Percentiles rank a stretch among this genome's conserved stretches.
phyloP scores from a whole-genome alignment of 37 sponge, comb jelly and placozoan genomes.

The Geodia barretti region DNA sequence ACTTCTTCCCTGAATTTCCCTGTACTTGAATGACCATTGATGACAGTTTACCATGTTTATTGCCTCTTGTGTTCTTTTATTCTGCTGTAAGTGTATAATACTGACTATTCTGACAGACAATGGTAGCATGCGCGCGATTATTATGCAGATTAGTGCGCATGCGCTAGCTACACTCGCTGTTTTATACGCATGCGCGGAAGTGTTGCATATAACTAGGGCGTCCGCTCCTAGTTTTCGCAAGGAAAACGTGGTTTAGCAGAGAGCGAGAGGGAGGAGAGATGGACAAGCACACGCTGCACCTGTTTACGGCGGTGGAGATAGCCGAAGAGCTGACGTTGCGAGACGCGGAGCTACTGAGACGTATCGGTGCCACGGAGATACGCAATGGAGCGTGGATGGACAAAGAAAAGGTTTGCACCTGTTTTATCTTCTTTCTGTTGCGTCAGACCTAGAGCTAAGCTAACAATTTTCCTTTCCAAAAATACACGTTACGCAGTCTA shows the following conservation, averaged over 20 bases:
- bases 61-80: not conserved
- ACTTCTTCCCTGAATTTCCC: not conserved
- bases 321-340: constrained; percentile 66
- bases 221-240: not conserved
- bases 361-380: constrained; percentile 55
- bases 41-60: not conserved
- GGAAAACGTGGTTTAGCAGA: not conserved
- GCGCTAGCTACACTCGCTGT: too few species aligned
- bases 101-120: too few species aligned
- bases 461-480: too few species aligned
- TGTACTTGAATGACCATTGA: not conserved
- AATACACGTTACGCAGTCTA: too few species aligned
- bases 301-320: constrained; percentile 24
- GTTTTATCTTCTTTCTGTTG: too few species aligned
- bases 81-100: too few species aligned
- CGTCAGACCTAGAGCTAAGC: too few species aligned
- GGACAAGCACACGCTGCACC: constrained; percentile 25
- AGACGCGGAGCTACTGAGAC: constrained; percentile 61
- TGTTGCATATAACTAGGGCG: not conserved
- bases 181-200: not conserved
- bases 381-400: constrained; percentile 66
- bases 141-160: not conserved
- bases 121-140: not conserved
- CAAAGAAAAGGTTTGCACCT: constrained; percentile 58
- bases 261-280: too few species aligned